Base-by-base conservation (phyloP, 2,113 vertebrate species). In the Andinoacara biseriatus region DNA sequence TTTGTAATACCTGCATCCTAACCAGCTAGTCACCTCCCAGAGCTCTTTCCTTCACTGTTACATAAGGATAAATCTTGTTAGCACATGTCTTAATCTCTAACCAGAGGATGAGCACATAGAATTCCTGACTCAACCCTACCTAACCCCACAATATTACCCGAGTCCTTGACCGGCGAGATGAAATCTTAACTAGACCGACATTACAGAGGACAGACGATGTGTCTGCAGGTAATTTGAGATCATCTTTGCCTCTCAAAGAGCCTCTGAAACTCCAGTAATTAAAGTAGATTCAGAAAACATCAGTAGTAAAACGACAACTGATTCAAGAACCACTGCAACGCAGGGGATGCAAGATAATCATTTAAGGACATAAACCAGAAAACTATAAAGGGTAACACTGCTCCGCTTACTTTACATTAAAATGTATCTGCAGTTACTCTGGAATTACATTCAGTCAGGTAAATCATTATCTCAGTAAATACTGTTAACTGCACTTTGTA, bases 41-140 rank as follows among this genome's bases (percentile, higher is more conserved):
- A 76, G 62, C 78, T 84, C 80, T 79, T 59, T 62, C 78, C 84
- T 90, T 84, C 84, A 76, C 35, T 40, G 82, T 94, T 93, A 77
- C 84, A 74, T 89, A 93, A 93, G 87, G 65, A 80, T 75, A 89
- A 93, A 89, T 84, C 90, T 89, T 79, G 80, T 59, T 14, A 75
- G 84, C 85, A 86, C 86, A 76, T 40, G 74, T 62, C 78, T 78
- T 94, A 93, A 94, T 91, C 91, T 87, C 78, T 35, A 31, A 72
- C 56, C 85, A 61, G 77, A 83, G 87, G 88, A 91, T 87, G 86
- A 93, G 87, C 52, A 8, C 76, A 75, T 75, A 80, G 90, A 88
- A 92, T 91, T 83, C 89, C 75, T 33, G 63, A 74, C 61, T 87
- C 85, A 82, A 38, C 74, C 62, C n/a, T 2, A 3, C 31, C 75